Evolutionary conservation across 2,113 vertebrate species (phyloP).

Genomic region (Junco hyemalis): DNA sequence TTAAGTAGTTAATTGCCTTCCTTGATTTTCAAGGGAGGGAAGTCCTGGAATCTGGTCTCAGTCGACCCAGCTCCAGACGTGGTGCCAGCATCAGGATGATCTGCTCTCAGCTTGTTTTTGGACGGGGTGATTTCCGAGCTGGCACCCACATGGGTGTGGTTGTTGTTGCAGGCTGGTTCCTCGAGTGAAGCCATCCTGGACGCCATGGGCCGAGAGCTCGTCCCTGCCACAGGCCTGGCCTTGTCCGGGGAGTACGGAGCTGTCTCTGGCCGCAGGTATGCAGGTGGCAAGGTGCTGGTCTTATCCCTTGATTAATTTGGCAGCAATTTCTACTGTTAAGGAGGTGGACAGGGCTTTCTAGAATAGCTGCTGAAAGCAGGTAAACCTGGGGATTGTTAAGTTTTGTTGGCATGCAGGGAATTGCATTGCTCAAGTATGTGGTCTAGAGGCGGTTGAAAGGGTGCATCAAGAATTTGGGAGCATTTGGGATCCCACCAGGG

Average conservation of each 20-base stretch:
- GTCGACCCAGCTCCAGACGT: accelerated
- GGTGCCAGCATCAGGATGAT: neutral
- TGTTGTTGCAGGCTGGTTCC: conserved; percentile 82
- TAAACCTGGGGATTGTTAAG: neutral
- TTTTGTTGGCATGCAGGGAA: neutral
- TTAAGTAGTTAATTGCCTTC: neutral
- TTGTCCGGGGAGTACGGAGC: conserved; percentile 77
- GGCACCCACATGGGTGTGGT: accelerated
- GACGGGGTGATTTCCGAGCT: accelerated
- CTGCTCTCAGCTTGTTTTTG: accelerated
- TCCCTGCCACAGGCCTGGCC: conserved; percentile 79
- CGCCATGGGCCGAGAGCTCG: conserved; percentile 88
- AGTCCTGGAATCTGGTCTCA: neutral
- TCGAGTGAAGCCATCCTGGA: conserved; percentile 86
- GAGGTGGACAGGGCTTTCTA: neutral
- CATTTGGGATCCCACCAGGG: neutral
- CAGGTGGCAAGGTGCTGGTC: accelerated
- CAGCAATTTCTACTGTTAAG: neutral
- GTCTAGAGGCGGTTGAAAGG: neutral
- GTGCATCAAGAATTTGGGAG: accelerated
- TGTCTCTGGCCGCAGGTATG: conserved; percentile 69
- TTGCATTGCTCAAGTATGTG: neutral
- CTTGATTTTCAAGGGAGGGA: neutral
- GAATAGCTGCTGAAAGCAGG: neutral
- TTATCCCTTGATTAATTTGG: neutral